Conservation (phyloP, 2,113 vertebrate species). For the Dromiciops gliroides region DNA sequence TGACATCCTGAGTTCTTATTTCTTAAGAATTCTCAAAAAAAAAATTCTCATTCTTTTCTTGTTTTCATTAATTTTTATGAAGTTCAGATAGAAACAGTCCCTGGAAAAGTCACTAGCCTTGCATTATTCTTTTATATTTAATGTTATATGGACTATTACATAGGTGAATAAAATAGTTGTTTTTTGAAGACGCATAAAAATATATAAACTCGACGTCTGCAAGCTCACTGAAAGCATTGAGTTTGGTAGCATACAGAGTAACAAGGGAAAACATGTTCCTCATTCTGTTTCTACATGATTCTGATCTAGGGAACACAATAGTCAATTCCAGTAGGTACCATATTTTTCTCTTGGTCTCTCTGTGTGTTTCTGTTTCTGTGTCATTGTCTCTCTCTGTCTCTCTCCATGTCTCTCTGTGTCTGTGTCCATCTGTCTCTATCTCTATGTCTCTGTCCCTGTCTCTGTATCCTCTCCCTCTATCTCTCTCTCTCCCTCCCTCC, state of each 20-base stretch:
- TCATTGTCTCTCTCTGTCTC: too few species aligned
- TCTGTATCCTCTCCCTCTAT: too few species aligned
- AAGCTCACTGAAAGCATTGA: background rate
- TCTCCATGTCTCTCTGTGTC: too few species aligned
- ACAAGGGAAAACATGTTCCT: background rate
- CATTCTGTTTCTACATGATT: background rate
- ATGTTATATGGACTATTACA: background rate
- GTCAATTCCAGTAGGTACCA: background rate
- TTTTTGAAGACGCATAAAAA: background rate
- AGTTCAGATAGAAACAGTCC: background rate
- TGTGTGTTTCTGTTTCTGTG: too few species aligned
- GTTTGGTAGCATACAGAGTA: background rate
- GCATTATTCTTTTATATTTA: background rate
- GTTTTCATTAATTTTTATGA: background rate
- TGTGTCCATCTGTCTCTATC: too few species aligned
- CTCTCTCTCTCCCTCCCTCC: background rate
- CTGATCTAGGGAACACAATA: background rate
- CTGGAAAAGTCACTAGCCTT: background rate
- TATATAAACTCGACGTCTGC: background rate
- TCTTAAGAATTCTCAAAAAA: background rate
- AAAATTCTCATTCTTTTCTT: background rate
- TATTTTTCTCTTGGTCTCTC: too few species aligned
- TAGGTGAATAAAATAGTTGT: background rate
- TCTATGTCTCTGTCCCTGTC: too few species aligned
- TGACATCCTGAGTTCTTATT: background rate